Evolutionary conservation across 1,140 invertebrate genomes (phyloP).

Genomic region (Cyclina sinensis): DNA sequence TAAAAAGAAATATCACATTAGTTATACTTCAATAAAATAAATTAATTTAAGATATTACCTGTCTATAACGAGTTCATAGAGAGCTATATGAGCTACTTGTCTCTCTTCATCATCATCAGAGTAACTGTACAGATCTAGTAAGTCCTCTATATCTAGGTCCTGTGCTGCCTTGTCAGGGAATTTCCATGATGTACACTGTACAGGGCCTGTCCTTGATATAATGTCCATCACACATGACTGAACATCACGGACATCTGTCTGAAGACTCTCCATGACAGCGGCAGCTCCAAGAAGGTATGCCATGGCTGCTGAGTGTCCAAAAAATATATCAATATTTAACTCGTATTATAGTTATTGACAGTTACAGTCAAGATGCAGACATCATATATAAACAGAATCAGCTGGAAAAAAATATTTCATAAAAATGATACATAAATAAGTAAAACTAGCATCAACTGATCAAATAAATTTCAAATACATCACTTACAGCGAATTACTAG

Average conservation of each 20-base stretch:
- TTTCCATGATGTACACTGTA: constrained; percentile 84
- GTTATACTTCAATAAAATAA: no score
- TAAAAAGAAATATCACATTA: no score
- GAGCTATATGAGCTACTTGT: constrained; percentile 85
- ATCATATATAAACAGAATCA: no score
- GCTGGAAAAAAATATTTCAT: no score
- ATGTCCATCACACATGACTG: constrained; percentile 83
- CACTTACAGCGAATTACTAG: no score
- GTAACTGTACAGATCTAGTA: constrained; percentile 82
- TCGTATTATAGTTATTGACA: no score
- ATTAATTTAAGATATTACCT: no score
- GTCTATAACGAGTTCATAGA: constrained; percentile 86
- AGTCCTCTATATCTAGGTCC: constrained; percentile 83
- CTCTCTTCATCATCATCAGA: constrained; percentile 83
- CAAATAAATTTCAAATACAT: no score
- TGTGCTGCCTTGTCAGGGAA: constrained; percentile 84
- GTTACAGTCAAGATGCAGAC: no score
- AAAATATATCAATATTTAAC: no score
- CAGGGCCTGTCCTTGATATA: constrained; percentile 81
- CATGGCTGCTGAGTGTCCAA: constrained; percentile 75
- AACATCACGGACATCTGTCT: constrained; percentile 83
- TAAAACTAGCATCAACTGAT: no score
- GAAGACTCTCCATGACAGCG: constrained; percentile 83
- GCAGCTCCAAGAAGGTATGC: constrained; percentile 83
- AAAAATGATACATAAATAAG: no score